Evolutionary conservation across 2,113 vertebrate genomes (phyloP).

Genomic region (Ia io): DNA sequence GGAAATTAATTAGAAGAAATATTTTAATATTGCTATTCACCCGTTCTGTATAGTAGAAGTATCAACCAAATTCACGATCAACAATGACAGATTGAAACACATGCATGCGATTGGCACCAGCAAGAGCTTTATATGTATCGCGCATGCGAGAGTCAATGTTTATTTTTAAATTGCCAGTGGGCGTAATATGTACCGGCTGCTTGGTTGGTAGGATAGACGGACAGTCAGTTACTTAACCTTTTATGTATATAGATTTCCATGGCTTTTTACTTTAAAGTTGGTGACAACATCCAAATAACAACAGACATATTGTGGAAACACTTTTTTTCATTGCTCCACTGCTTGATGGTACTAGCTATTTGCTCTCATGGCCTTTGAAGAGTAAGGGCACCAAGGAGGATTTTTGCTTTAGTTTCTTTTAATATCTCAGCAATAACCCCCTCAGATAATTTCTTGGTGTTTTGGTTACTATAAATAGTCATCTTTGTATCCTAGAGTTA

Average conservation of each 20-base stretch:
- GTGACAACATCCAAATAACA: not conserved
- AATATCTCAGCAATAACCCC: not conserved
- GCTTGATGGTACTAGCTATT: not conserved
- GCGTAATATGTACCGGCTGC: too few relatives aligned
- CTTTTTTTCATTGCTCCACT: not conserved
- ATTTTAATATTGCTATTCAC: too few relatives aligned
- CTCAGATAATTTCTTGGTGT: not conserved
- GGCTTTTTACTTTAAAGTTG: not conserved
- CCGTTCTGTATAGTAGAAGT: too few relatives aligned
- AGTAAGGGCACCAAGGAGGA: not conserved
- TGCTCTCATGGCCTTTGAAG: not conserved
- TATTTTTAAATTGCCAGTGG: too few relatives aligned
- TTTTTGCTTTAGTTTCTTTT: not conserved
- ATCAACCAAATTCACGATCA: too few relatives aligned
- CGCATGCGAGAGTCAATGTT: too few relatives aligned
- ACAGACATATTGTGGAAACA: not conserved
- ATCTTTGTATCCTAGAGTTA: conserved; percentile 3
- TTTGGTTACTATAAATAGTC: not conserved
- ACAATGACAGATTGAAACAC: too few relatives aligned
- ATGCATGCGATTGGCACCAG: too few relatives aligned
- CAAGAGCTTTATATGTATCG: too few relatives aligned
- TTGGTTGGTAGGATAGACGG: too few relatives aligned
- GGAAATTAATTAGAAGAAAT: too few relatives aligned
- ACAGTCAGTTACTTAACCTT: too few relatives aligned
- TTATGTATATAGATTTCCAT: not conserved